phyloP scores from a whole-genome alignment of 2,888 invertebrate genomes.

The Adelognathus sp. region DNA sequence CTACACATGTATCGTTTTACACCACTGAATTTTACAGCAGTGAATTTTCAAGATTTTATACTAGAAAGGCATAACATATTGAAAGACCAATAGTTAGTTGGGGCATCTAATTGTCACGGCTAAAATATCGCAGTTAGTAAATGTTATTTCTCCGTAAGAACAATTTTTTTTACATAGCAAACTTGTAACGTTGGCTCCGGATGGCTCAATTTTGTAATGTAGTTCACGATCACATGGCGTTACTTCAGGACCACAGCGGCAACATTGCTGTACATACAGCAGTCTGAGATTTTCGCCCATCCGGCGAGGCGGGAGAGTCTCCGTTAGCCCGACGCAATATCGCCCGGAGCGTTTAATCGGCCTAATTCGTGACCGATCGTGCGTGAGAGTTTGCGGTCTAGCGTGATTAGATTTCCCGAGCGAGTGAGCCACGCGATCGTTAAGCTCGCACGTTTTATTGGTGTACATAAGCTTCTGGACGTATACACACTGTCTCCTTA shows the following conservation, averaged over 20 bases:
- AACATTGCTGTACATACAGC: not conserved
- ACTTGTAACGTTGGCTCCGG: too few species aligned
- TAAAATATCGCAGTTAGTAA: too few species aligned
- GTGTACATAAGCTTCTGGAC: not conserved
- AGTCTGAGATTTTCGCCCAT: not conserved
- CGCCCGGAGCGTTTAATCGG: conserved; percentile 42
- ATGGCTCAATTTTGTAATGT: too few species aligned
- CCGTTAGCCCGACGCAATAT: conserved; percentile 3
- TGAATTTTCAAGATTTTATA: too few species aligned
- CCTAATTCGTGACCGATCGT: conserved; percentile 42
- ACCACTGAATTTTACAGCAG: too few species aligned
- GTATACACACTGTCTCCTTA: not conserved
- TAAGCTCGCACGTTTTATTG: conserved; percentile 12
- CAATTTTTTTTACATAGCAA: too few species aligned
- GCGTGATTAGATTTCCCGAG: conserved; percentile 34
- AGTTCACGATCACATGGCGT: not conserved
- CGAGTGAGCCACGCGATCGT: conserved; percentile 21
- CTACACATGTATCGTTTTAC: too few species aligned
- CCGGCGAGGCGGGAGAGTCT: not conserved
- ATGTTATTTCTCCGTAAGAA: too few species aligned
- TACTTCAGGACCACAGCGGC: not conserved
- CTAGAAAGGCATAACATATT: too few species aligned
- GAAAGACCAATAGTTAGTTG: too few species aligned
- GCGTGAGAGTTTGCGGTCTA: conserved; percentile 41
- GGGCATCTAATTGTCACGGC: too few species aligned